Base-by-base conservation (phyloP, 2,797 vertebrate genomes). In the Scolopax bukidnonensis region DNA sequence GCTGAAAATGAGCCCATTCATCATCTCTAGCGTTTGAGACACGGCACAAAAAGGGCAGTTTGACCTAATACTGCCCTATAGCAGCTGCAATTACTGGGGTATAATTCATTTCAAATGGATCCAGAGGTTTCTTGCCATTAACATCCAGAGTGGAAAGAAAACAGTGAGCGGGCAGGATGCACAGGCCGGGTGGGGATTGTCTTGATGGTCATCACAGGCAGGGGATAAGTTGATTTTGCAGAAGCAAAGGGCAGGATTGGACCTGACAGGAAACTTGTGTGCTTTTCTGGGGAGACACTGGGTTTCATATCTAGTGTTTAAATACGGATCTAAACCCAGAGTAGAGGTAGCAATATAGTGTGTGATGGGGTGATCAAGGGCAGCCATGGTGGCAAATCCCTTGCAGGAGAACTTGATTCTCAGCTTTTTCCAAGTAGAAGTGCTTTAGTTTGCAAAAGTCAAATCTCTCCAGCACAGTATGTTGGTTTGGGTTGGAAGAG, bases 91-190 rank as follows among this genome's bases (percentile, higher is more conserved):
- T 96, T 95, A 95, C 94, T 91, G 75, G 33, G 77, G 77, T 89
- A 87, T 94, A 96, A 95, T 95, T 96, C 85, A 94, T 91, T 96
- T 90, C 87, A 81, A 90, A 89, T 90, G 90, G 93, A 95, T 96
- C 93, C 69, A 84, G 79, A 81, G 70, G 65, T 87, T 95, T 92
- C 73, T 89, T 76, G 73, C 93, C 74, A 40, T 93, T 96, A 95
- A 91, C 84, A 75, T 41, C 82, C 41, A 60, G 65, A 45, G 51
- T 28, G 10, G 30, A 14, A 30, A 87, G 64, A 68, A 59, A 57
- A 18, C 25, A 57, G 32, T 0, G 1, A 71, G 54, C 7, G 32
- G 82, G 67, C 68, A 82, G 91, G 93, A 47, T 71, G 73, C 10
- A 3, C 4, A 41, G 43, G 60, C 13, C 41, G 9, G 32, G 75